Base-by-base conservation (phyloP, 2,113 vertebrate genomes). In the Serilophus lunatus region DNA sequence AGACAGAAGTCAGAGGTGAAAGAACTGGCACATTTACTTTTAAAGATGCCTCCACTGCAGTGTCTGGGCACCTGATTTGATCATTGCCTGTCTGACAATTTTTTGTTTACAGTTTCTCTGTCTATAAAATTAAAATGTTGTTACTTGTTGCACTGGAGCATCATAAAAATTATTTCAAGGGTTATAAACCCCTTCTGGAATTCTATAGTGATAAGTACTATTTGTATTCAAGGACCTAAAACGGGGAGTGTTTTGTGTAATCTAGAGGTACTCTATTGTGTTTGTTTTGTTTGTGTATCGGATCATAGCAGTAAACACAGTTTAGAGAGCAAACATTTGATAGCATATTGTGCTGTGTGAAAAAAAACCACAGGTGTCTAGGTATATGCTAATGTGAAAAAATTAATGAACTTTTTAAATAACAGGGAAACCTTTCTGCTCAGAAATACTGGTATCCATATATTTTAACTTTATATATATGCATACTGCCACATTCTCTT, bases 381-480 rank as follows among this genome's bases (percentile, higher is more conserved):
- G 78, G 78, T 92, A 86, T 35, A 92, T 89, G 87, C 91, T 87
- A 71, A 97, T 92, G 92, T 96, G 94, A 97, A 96, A 86, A 84
- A 91, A 94, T 86, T 97, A 97, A 97, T 94, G 82, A 97, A 63
- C 84, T 93, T 96, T 97, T 95, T 95, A 95, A 97, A 95, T 92
- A 96, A 94, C 35, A 91, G 50, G 82, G 42, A 66, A 96, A 96
- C 53, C 66, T 96, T 97, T 95, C 85, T 45, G 35, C 54, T 69
- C 44, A 88, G 56, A 90, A 92, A 95, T 44, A 64, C 24, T 10
- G 54, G 68, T 51, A 78, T 42, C 53, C 25, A 8, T 72, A 69
- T 26, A 65, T 80, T 77, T 36, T 28, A 63, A 60, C 82, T 81
- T 51, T 47, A 17, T 56, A 51, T 53, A 10, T 20, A 38, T 61